phyloP scores from a whole-genome alignment of 2,888 invertebrate genomes.

The Thereva nobilitata region DNA sequence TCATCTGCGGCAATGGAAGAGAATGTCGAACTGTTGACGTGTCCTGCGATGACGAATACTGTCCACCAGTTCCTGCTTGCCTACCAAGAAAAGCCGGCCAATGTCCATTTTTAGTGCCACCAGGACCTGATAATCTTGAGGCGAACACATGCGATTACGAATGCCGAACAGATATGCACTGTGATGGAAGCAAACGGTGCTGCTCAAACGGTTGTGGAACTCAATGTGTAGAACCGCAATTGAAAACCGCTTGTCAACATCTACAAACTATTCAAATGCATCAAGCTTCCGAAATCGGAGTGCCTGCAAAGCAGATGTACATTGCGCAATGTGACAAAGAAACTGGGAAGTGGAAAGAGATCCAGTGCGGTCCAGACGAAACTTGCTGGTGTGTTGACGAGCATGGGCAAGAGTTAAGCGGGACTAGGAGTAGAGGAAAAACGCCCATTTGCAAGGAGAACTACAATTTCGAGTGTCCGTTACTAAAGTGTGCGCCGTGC shows the following conservation, averaged over 20 bases:
- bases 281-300: constrained; percentile 71
- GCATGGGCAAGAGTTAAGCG: constrained; percentile 73
- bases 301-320: constrained; percentile 74
- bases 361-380: constrained; percentile 73
- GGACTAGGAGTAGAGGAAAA: constrained; percentile 63
- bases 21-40: constrained; percentile 83
- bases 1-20: constrained; percentile 68
- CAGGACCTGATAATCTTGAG: constrained; percentile 61
- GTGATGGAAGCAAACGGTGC: constrained; percentile 72
- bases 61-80: constrained; percentile 84
- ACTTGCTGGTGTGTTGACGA: constrained; percentile 83
- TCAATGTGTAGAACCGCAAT: constrained; percentile 73
- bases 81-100: constrained; percentile 75
- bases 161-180: constrained; percentile 77
- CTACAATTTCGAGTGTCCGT: constrained; percentile 58
- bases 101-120: constrained; percentile 81
- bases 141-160: constrained; percentile 73
- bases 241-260: constrained; percentile 77
- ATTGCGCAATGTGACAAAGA: constrained; percentile 71
- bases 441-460: constrained; percentile 58
- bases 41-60: constrained; percentile 82
- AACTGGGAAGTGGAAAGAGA: constrained; percentile 70
- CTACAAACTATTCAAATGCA: constrained; percentile 62
- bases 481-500: constrained; percentile 62
- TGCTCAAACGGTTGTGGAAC: constrained; percentile 89